Evolutionary conservation across 2,888 invertebrate genomes (phyloP).

Genomic region (Drosophila sordidula): DNA sequence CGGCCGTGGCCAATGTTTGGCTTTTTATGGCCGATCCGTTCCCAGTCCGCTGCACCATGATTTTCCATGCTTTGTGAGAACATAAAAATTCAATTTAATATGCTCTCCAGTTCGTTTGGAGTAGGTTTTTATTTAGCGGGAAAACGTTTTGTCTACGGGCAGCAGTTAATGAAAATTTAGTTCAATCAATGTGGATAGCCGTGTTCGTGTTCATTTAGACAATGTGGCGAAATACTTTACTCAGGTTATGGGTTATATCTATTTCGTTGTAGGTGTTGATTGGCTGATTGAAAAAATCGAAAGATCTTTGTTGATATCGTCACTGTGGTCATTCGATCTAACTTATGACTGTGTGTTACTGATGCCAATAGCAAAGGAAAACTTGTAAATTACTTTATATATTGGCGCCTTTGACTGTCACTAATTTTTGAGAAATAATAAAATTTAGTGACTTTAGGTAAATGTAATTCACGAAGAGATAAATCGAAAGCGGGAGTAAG

Average conservation of each 20-base stretch:
- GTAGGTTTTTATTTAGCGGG: constrained; percentile 45
- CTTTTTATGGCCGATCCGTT: constrained; percentile 57
- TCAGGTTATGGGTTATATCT: constrained; percentile 2
- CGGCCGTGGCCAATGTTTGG: constrained; percentile 9
- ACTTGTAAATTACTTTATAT: too few relatives aligned
- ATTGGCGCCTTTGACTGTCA: too few relatives aligned
- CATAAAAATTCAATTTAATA: constrained; percentile 82
- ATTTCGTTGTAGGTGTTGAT: constrained; percentile 46
- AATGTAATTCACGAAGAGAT: too few relatives aligned
- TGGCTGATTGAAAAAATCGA: constrained; percentile 20
- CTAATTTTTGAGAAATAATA: too few relatives aligned
- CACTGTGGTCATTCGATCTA: constrained; percentile 21
- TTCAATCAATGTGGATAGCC: constrained; percentile 50
- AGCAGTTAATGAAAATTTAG: constrained; percentile 64
- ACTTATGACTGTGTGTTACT: constrained; percentile 5
- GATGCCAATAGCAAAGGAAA: neutral
- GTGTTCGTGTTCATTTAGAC: constrained; percentile 33
- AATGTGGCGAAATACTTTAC: constrained; percentile 34
- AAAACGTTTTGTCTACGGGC: constrained; percentile 65
- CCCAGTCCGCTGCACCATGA: constrained; percentile 54
- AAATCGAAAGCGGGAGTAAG: too few relatives aligned
- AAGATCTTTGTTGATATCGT: constrained; percentile 28
- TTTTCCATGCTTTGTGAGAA: constrained; percentile 70
- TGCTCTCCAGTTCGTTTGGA: constrained; percentile 48
- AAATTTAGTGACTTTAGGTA: too few relatives aligned